Base-by-base conservation (phyloP, 2,888 invertebrate genomes). In the Phalangium opilio region DNA sequence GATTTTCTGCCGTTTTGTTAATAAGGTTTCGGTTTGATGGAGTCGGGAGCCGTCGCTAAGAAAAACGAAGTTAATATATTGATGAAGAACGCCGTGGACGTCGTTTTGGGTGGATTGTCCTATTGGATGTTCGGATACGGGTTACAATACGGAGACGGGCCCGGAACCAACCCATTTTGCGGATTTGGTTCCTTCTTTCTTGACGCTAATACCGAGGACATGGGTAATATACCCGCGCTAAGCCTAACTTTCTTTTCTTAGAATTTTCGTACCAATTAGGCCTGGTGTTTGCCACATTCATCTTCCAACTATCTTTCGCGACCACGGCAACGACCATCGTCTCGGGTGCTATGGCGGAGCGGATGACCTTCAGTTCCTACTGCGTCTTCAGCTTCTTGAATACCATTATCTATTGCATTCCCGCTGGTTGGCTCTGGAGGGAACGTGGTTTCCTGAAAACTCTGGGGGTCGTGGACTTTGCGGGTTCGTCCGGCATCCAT, bases 381-480 rank as follows among this genome's bases (percentile, higher is more conserved):
- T 89, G 89, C 59, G 52, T 90, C 17, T 90, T 87, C 67, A 90
- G 90, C 1, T 76, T 87, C 44, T 64, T 89, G 14, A 91, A 91
- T 62, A 90, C 90, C 0, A 71, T 81, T 2, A 83, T 90, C 5
- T 91, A 90, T 67, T 89, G 90, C 63, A 75, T 91, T 51, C 90
- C 91, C 0, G 91, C 91, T 1, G 61, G 62, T 46, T 65, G 65
- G 64, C 54, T 57, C 44, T 57, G 54, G 55, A 50, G 56, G 15
- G 49, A 55, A 11, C 55, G 51, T n/a, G 90, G 89, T 0, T 90
- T 89, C 66, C 72, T 90, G 5, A 78, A 80, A 58, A 72, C 75
- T 48, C 61, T 90, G 59, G 90, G 90, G 0, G 86, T 79, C 1
- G 84, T 91, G 1, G 91, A 91, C 63, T 89, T 91, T 45, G 91